A percentile compares a stretch with the other conserved stretches of the same genome.
These are phyloP conservation scores for Sternarchorhynchus goeldii DNA, from an alignment of 2,797 vertebrate species.

Conservation along the genomic window DNA sequence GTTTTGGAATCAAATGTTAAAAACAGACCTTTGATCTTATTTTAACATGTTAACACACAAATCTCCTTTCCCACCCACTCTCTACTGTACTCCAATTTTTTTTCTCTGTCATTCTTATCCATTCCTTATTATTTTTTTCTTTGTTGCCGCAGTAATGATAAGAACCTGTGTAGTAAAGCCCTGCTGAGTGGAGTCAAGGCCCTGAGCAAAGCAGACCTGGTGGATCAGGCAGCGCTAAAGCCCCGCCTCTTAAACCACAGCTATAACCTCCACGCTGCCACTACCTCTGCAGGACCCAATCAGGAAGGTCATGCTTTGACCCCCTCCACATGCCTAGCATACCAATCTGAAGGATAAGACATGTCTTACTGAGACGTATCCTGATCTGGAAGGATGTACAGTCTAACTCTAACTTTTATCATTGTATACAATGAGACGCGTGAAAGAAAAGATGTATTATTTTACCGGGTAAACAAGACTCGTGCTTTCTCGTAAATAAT, in stretches of 20 bases:
- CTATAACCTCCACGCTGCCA: neutral
- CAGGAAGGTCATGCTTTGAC: constrained; percentile 15
- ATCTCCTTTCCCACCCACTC: no score
- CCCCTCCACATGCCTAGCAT: neutral
- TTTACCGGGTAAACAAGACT: no score
- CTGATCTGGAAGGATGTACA: no score
- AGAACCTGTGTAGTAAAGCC: constrained; percentile 91
- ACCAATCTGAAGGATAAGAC: neutral
- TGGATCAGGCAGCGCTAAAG: constrained; percentile 69
- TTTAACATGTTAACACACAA: no score
- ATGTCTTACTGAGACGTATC: no score
- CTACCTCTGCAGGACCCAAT: neutral
- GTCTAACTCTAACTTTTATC: no score
- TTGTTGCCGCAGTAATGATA: constrained; percentile 81
- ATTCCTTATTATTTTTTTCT: neutral
- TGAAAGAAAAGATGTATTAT: no score
- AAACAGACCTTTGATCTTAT: no score
- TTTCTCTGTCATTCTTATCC: neutral
- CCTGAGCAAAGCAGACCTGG: constrained; percentile 84
- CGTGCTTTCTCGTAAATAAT: no score
- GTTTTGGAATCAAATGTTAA: no score
- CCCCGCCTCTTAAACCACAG: constrained; percentile 35
- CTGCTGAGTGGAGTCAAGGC: constrained; percentile 87
- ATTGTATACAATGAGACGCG: no score
- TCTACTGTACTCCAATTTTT: neutral